Percentiles rank a stretch among this genome's conserved stretches.
These are phyloP conservation scores for Argynnis bischoffii DNA, from an alignment of 2,888 invertebrate species.

Conservation along the genomic window DNA sequence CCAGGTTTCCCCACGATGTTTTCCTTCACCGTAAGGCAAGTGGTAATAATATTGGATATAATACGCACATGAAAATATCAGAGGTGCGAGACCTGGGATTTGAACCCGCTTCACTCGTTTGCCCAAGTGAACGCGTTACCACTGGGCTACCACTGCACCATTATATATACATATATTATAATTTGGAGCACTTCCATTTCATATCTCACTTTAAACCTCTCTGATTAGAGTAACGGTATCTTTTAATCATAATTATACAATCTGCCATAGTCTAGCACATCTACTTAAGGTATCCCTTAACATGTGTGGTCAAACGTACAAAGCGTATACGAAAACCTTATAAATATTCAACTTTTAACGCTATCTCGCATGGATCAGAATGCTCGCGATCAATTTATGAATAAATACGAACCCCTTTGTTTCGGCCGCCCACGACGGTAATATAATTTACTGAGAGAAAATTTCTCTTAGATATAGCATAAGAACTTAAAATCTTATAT, in stretches of 20 bases:
- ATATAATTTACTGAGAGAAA: conserved; percentile 33
- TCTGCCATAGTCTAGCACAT: not conserved
- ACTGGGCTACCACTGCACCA: too few relatives aligned
- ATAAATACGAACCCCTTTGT: conserved; percentile 49
- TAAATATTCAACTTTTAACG: conserved; percentile 35
- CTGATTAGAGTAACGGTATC: not conserved
- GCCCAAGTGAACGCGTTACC: too few relatives aligned
- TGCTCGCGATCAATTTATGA: conserved; percentile 47
- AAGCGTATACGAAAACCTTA: conserved; percentile 32
- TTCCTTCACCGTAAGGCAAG: too few relatives aligned
- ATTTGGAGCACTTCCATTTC: not conserved
- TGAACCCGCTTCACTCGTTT: too few relatives aligned
- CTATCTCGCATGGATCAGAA: conserved; percentile 41
- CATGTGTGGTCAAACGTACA: conserved; percentile 24
- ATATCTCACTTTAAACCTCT: not conserved
- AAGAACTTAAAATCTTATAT: not conserved
- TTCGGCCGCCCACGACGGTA: conserved; percentile 48
- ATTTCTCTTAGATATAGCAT: conserved; percentile 4
- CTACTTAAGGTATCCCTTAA: not conserved
- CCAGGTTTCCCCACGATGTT: too few relatives aligned
- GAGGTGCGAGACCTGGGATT: too few relatives aligned
- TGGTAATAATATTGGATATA: too few relatives aligned
- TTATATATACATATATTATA: not conserved
- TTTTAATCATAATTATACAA: conserved; percentile 13
- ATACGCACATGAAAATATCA: too few relatives aligned